Base-by-base conservation (phyloP, 2,113 vertebrate species). In the Crotalus tigris region DNA sequence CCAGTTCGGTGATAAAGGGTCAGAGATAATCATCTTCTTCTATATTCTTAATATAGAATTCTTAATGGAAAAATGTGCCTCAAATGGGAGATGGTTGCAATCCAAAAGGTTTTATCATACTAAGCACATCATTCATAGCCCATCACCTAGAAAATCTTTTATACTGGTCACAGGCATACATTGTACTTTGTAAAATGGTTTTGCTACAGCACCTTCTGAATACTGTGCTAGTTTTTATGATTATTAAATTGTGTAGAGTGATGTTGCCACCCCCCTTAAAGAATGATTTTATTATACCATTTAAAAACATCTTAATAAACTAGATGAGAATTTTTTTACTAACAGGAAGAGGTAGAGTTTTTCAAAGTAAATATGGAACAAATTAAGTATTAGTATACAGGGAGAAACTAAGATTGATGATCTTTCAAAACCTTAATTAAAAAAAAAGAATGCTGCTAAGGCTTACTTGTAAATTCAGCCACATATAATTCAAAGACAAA, bases 341-440 rank as follows among this genome's bases (percentile, higher is more conserved):
- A 94, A 75, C 49, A 95, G 39, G 69, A 90, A 93, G 94, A 95
- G 44, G 6, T 93, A 85, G 0, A 49, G 92, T 97, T 58, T 33
- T 54, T 49, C 53, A 93, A 95, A 94, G 53, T 95, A 96, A 97
- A 96, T 96, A 95, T 21, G 94, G 94, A 95, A 61, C 21, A 96
- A 97, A 96, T 85, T 91, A 26, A 85, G 29, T 94, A 91, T 97
- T 97, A 97, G 51, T 94, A 94, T 58, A 92, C 1, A 58, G 91
- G 58, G 23, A 96, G 81, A 96, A 97, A 96, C 91, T 94, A 96
- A 97, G 96, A 97, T 96, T 91, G 64, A 97, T 96, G 95, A 96
- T 96, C 93, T 97, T 95, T 97, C 93, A 97, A 97, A 97, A 95
- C 9, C 93, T 94, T 96, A 97, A 96, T 96, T 97, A 94, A 96